Conservation (phyloP, 2,888 invertebrate species). For the Anoplius nigerrimus region DNA sequence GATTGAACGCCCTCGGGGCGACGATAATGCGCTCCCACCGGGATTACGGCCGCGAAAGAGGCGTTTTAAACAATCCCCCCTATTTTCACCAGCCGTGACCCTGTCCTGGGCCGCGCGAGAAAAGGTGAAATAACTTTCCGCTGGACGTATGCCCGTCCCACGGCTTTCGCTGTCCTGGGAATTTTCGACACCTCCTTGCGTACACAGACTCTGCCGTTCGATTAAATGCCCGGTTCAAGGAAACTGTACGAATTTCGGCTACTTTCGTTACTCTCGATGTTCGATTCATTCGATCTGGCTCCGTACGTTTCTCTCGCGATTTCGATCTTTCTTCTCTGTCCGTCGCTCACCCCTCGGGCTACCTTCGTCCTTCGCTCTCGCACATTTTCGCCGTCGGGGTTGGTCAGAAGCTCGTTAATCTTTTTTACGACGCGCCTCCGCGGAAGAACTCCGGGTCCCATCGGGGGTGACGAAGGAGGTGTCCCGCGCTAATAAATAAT, state of each 20-base stretch:
- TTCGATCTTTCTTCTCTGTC: constrained; percentile 38
- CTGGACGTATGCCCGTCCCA: background rate
- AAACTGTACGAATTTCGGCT: no score
- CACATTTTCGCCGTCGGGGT: constrained; percentile 36
- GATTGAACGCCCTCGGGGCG: constrained; percentile 36
- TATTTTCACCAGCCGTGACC: background rate
- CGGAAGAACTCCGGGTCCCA: constrained; percentile 56
- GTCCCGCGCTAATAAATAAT: constrained; percentile 74
- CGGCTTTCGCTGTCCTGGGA: background rate
- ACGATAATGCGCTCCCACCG: constrained; percentile 65
- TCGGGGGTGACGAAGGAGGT: constrained; percentile 68
- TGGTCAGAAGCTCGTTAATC: constrained; percentile 68
- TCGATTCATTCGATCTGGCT: constrained; percentile 5
- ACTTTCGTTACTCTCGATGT: no score
- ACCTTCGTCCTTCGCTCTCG: background rate
- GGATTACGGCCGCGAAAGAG: constrained; percentile 63
- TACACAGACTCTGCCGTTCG: no score
- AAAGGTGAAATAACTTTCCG: constrained; percentile 44
- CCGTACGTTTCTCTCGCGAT: constrained; percentile 23
- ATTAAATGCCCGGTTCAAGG: no score
- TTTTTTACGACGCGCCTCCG: constrained; percentile 67
- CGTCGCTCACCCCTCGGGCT: constrained; percentile 14
- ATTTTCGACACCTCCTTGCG: no score
- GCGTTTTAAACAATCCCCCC: constrained; percentile 42
- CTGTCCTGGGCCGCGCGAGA: constrained; percentile 4